These are phyloP conservation scores for Edolisoma coerulescens DNA, from an alignment of 2,113 vertebrate species.

Conservation along the genomic window DNA sequence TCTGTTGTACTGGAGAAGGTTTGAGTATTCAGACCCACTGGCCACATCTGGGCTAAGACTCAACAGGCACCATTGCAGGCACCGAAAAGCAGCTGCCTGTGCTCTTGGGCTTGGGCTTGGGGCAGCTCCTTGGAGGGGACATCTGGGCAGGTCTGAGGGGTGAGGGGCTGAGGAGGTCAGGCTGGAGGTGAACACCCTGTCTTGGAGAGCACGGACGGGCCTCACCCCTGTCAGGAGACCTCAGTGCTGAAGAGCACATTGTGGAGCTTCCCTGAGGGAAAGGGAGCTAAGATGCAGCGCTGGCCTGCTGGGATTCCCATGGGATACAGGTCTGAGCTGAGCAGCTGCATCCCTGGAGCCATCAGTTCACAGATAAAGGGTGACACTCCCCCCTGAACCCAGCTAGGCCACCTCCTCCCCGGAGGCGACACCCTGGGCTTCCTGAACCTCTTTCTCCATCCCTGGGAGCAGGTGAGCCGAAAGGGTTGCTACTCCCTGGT, in stretches of 20 bases:
- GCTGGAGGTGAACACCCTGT: neutral
- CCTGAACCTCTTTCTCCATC: neutral
- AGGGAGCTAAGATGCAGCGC: neutral
- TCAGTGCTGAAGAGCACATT: rapidly evolving
- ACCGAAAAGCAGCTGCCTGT: neutral
- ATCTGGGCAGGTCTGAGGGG: neutral
- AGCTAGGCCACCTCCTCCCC: neutral
- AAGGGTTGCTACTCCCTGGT: neutral
- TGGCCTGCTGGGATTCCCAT: neutral
- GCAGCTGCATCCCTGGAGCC: neutral
- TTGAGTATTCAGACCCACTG: neutral
- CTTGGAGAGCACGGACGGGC: neutral
- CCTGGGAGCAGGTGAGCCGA: neutral
- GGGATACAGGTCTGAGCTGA: neutral
- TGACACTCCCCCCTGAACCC: neutral
- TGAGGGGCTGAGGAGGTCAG: neutral
- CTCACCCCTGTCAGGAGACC: rapidly evolving
- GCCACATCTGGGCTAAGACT: neutral
- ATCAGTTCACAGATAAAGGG: rapidly evolving
- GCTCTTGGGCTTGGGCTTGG: neutral
- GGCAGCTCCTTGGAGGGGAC: neutral
- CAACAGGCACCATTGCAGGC: rapidly evolving
- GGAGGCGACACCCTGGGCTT: neutral
- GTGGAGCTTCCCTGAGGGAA: neutral
- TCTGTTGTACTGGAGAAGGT: neutral